Conservation (phyloP, 2,113 vertebrate species). For the Asarcornis scutulata region DNA sequence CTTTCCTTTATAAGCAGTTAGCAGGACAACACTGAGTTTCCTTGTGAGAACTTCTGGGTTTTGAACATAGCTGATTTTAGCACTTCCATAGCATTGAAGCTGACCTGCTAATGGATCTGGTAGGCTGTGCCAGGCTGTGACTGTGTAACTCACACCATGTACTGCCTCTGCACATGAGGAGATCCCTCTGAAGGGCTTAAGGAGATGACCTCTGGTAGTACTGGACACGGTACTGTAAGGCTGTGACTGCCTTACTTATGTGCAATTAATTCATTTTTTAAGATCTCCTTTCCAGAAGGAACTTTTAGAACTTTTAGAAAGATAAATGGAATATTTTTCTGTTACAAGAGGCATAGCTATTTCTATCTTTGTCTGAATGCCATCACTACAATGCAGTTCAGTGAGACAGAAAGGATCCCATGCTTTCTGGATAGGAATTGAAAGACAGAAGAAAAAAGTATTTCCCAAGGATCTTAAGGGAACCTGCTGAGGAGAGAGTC, state of each 20-base stretch:
- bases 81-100: background rate
- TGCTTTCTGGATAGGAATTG: background rate
- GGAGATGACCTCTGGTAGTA: background rate
- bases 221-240: background rate
- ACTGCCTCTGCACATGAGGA: background rate
- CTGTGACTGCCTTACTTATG: background rate
- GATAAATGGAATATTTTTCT: background rate
- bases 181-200: background rate
- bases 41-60: background rate
- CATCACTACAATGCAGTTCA: background rate
- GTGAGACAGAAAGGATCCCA: background rate
- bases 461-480: background rate
- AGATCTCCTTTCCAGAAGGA: background rate
- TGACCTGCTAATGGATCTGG: background rate
- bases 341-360: background rate
- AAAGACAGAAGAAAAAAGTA: background rate
- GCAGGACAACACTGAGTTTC: background rate
- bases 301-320: background rate
- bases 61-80: background rate
- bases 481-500: background rate
- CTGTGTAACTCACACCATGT: fast-evolving
- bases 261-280: background rate
- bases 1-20: background rate
- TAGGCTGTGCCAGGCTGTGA: background rate
- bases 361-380: background rate